Percentiles rank a stretch among this genome's conserved stretches.
Evolutionary conservation across 2,113 vertebrate genomes (phyloP).

Genomic region (Percopsis transmontana): DNA sequence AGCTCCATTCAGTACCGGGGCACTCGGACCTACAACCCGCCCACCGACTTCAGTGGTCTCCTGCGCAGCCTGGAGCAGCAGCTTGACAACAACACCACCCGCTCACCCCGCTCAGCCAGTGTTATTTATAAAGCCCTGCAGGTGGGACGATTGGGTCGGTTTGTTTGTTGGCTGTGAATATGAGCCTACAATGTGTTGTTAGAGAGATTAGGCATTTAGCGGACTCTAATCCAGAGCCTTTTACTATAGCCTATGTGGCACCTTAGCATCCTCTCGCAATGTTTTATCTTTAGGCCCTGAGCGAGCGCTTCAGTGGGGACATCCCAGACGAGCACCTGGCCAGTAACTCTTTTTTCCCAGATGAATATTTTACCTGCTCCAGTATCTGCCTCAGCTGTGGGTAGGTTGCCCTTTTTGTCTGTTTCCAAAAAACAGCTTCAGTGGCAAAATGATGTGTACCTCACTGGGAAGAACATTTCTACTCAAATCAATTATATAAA

Average conservation of each 20-base stretch:
- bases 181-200: background rate
- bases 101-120: slow-evolving; percentile 90
- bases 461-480: background rate
- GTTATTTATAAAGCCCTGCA: slow-evolving; percentile 96
- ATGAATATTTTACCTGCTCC: slow-evolving; percentile 98
- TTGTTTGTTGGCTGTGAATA: background rate
- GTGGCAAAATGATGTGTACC: background rate
- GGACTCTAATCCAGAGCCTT: background rate
- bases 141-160: slow-evolving; percentile 68
- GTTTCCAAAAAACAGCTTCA: background rate
- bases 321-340: slow-evolving; percentile 92
- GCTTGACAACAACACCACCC: slow-evolving; percentile 94
- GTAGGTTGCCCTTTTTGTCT: slow-evolving; percentile 73
- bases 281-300: slow-evolving; percentile 85
- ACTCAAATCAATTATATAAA: no score
- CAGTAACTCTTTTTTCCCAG: slow-evolving; percentile 96
- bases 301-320: slow-evolving; percentile 95
- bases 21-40: slow-evolving; percentile 96
- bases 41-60: slow-evolving; percentile 95
- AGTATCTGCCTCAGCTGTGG: slow-evolving; percentile 95
- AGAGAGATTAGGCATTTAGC: background rate
- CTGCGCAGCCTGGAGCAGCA: slow-evolving; percentile 90
- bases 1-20: slow-evolving; percentile 97
- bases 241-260: background rate
- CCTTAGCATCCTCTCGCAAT: no score